Conservation (phyloP, 2,113 vertebrate genomes). For the Arenaria interpres region DNA sequence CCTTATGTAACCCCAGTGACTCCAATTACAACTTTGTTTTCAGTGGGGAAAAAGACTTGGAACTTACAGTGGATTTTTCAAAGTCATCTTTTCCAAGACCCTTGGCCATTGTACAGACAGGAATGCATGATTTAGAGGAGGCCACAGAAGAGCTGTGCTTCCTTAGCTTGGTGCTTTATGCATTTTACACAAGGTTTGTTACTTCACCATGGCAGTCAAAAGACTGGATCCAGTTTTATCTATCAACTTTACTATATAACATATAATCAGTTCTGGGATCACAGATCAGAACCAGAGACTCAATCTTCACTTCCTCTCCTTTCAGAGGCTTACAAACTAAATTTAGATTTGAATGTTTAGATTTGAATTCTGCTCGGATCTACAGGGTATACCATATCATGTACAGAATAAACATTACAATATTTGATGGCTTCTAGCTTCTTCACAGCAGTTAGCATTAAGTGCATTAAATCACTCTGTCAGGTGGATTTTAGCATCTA, state of each 20-base stretch:
- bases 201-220: background rate
- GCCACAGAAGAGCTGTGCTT: background rate
- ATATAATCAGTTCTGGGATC: background rate
- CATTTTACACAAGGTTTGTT: background rate
- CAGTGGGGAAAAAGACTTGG: slow-evolving; percentile 22
- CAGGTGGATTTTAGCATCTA: background rate
- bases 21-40: slow-evolving; percentile 43
- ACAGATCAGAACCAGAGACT: background rate
- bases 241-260: background rate
- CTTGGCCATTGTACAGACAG: background rate
- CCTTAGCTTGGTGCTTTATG: background rate
- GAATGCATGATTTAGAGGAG: background rate
- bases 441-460: background rate
- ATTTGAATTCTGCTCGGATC: background rate
- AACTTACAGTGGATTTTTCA: slow-evolving; percentile 14
- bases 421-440: background rate
- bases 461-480: background rate
- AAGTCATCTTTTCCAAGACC: background rate
- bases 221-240: background rate
- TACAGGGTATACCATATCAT: background rate
- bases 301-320: background rate
- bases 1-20: background rate
- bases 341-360: background rate
- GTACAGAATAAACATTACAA: background rate
- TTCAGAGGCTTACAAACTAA: background rate